A percentile compares a stretch with the other conserved stretches of the same genome.
Evolutionary conservation across 2,797 vertebrate species (phyloP).

Genomic region (Molossus molossus): DNA sequence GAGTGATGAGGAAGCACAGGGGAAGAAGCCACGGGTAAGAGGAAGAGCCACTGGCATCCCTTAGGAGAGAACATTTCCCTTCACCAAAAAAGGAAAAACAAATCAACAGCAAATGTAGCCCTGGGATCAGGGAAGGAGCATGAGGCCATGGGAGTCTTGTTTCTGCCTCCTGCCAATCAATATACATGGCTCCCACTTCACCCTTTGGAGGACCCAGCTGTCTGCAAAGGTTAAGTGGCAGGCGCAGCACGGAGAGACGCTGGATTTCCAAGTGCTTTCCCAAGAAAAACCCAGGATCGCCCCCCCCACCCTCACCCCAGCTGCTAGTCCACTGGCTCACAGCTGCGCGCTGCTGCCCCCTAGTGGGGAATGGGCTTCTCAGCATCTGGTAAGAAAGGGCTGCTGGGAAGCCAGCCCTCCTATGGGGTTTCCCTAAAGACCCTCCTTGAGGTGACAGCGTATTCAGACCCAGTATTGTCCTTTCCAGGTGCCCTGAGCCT

Average conservation of each 20-base stretch:
- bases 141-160: fast-evolving
- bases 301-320: fast-evolving
- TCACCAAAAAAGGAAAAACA: neutral
- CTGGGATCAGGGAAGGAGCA: neutral
- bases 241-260: fast-evolving
- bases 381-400: neutral
- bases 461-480: neutral
- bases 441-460: neutral
- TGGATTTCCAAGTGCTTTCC: neutral
- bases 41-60: neutral
- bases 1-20: fast-evolving
- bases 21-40: neutral
- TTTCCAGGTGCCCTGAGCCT: fast-evolving
- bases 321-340: neutral
- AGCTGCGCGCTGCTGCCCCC: slow-evolving; percentile 43
- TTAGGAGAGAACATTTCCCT: neutral
- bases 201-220: too few relatives aligned
- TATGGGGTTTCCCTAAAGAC: neutral
- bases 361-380: neutral
- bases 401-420: too few relatives aligned
- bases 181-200: neutral
- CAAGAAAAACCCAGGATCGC: neutral
- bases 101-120: neutral
- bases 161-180: neutral
- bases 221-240: too few relatives aligned